Base-by-base conservation (phyloP, 1,140 invertebrate species). In the Theocolax elegans region DNA sequence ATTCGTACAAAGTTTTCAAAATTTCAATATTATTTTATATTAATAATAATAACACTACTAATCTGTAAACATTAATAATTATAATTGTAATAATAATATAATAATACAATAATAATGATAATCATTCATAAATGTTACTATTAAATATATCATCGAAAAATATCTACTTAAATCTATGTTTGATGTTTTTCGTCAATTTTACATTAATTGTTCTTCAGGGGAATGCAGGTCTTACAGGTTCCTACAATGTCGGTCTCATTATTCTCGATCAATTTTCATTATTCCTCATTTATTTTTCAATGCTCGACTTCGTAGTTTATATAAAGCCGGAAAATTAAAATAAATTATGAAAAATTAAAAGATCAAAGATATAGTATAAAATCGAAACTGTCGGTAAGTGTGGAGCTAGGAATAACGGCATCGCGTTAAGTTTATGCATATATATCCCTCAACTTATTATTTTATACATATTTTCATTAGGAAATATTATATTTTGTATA, bases 111-210 rank as follows among this genome's bases (percentile, higher is more conserved):
- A 73, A 73, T 72, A 75, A 76, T 76, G 75, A 79, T 80, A 81
- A 83, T 79, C 74, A 80, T 82, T 80, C 81, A 74, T 81, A 78
- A 83, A 82, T 79, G 77, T 78, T 81, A 82, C 74, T 79, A 79
- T 82, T 81, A 82, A 82, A 83, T 81, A 83, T 80, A 79, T 66
- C 38, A 74, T 83, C 79, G 76, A 83, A 83, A 82, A 82, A 82
- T 81, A 82, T 81, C 74, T 81, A 77, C 59, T 72, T 67, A 67
- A 69, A 67, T 74, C 19, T 69, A 46, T 71, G 44, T 66, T 67
- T 72, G 63, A 69, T 76, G 51, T 69, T 72, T 72, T 63, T 56
- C 40, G 23, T 66, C 25, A 19, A 54, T 67, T 69, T 42, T 53
- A 67, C 25, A 63, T 10, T 6, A 35, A 27, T 71, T 68, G 10